phyloP scores from a whole-genome alignment of 2,888 invertebrate genomes.

The Poecilus cupreus region DNA sequence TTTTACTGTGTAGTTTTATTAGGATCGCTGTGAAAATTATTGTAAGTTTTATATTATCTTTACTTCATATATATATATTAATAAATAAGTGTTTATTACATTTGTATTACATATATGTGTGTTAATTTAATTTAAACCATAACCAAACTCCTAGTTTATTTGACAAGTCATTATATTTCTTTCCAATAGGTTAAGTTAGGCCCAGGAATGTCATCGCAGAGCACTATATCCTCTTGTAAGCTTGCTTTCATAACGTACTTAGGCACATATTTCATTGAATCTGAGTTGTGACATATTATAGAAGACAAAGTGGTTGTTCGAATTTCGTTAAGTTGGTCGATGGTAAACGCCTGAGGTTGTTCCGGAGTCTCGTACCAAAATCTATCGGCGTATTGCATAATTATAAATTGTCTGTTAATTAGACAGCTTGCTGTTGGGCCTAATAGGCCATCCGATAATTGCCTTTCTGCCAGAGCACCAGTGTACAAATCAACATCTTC shows the following conservation, averaged over 20 bases:
- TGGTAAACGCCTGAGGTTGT: slow-evolving; percentile 79
- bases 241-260: slow-evolving; percentile 81
- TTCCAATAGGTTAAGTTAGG: slow-evolving; percentile 78
- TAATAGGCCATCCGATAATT: slow-evolving; percentile 81
- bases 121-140: too few relatives aligned
- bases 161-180: slow-evolving; percentile 67
- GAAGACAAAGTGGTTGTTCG: slow-evolving; percentile 83
- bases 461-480: slow-evolving; percentile 89
- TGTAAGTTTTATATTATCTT: too few relatives aligned
- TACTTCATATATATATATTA: too few relatives aligned
- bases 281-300: slow-evolving; percentile 87
- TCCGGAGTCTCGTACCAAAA: slow-evolving; percentile 90
- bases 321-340: slow-evolving; percentile 87
- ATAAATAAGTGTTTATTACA: too few relatives aligned
- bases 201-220: slow-evolving; percentile 78
- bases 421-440: slow-evolving; percentile 92
- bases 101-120: too few relatives aligned
- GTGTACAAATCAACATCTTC: slow-evolving; percentile 93
- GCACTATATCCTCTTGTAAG: slow-evolving; percentile 75
- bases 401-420: slow-evolving; percentile 88
- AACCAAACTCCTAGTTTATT: too few relatives aligned
- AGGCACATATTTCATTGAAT: slow-evolving; percentile 78
- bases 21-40: too few relatives aligned
- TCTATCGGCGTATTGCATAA: slow-evolving; percentile 87
- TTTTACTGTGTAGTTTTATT: too few relatives aligned